Base-by-base conservation (phyloP, 2,888 invertebrate species). In the Pyrocoelia pectoralis region DNA sequence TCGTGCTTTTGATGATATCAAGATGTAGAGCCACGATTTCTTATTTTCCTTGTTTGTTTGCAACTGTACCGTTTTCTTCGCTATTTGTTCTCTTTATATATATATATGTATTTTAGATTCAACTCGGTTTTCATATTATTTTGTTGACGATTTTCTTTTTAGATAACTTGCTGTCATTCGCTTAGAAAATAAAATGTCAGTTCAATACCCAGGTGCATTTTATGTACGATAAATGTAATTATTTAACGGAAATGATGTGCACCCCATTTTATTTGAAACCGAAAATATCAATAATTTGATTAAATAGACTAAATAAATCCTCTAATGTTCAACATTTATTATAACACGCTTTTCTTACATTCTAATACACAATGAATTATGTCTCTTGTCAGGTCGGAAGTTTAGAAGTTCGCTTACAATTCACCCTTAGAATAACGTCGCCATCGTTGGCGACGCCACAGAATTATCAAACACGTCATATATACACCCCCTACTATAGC, bases 381-480 rank as follows among this genome's bases (percentile, higher is more conserved):
- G 15, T 10, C 2, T 1, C 17, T n/a, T 46, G 46, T 15, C 15
- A 18, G 9, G 17, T 6, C 43, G 61, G 51, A 61, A 56, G 19
- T 41, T 41, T 50, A 56, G 46, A 38, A 48, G 40, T 60, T 54
- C 54, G 54, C 48, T 48, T 49, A 55, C 54, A 55, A 55, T 61
- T 19, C 54, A 61, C 61, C 50, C 43, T 33, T 46, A 19, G 41
- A 48, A 46, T 15, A 56, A 13, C 51, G 61, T 29, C 56, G 56
- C 56, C 61, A 48, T 52, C 56, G 28, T 17, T 18, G 55, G 51
- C 56, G 61, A 61, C 61, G 46, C 41, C 28, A 41, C 38, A 56
- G 17, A 18, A 56, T 62, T 54, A 52, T 29, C 62, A 57, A 57
- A 48, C 62, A 57, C 52, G 49, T 65, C 53, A 61, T 70, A 48